Evolutionary conservation across 2,797 vertebrate genomes (phyloP).

Genomic region (Eospalax fontanierii): DNA sequence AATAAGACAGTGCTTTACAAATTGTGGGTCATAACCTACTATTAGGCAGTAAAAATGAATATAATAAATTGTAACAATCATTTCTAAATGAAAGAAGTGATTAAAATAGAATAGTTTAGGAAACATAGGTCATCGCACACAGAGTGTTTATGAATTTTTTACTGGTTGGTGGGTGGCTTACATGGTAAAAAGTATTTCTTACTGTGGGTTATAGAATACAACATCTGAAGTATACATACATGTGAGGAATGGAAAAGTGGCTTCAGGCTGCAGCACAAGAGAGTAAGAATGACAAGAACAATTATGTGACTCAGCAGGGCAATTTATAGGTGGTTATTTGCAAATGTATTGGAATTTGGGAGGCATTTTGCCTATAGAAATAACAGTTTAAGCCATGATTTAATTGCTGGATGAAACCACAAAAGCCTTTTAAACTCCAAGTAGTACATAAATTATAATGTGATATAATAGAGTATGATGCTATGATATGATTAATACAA

Average conservation of each 20-base stretch:
- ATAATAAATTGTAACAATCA: not conserved
- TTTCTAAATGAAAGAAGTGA: conserved; percentile 15
- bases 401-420: not conserved
- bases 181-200: not conserved
- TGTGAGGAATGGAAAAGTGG: not conserved
- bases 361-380: conserved; percentile 46
- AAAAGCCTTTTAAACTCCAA: conserved; percentile 40
- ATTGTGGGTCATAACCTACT: not conserved
- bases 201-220: not conserved
- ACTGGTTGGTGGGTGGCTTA: not conserved
- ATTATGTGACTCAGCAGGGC: not conserved
- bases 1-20: conserved; percentile 22
- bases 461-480: not conserved
- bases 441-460: not conserved
- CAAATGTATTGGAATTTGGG: conserved; percentile 29
- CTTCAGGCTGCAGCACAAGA: not conserved
- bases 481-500: not conserved
- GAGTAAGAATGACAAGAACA: not conserved
- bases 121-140: not conserved
- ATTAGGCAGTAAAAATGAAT: not conserved
- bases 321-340: not conserved
- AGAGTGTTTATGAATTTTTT: not conserved
- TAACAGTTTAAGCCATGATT: conserved; percentile 2
- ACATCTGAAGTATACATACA: not conserved
- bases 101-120: conserved; percentile 17